Percentiles rank a stretch among this genome's conserved stretches.
Conservation (phyloP, 1,140 invertebrate genomes). For the Eupristina koningsbergeri region DNA sequence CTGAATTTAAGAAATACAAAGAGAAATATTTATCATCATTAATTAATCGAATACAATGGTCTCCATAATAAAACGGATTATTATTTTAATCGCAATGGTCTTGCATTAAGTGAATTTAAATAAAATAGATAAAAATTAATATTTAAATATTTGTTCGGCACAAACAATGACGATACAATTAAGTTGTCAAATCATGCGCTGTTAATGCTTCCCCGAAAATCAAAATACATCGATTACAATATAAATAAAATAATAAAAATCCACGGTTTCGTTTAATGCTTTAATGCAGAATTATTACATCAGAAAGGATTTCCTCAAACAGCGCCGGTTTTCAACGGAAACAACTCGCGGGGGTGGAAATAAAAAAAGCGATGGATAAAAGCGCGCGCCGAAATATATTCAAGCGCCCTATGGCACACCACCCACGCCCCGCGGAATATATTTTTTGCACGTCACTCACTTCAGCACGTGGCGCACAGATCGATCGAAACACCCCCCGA, state of each 20-base stretch:
- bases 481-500: conserved; percentile 63
- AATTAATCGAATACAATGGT: no score
- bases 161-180: neutral
- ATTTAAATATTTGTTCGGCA: neutral
- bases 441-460: conserved; percentile 67
- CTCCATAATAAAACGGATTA: no score
- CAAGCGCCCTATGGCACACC: neutral
- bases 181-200: neutral
- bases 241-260: conserved; percentile 30
- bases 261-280: neutral
- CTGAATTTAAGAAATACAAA: no score
- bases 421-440: conserved; percentile 55
- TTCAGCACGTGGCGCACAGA: conserved; percentile 66
- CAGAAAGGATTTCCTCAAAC: conserved; percentile 21
- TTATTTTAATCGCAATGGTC: no score
- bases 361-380: conserved; percentile 43
- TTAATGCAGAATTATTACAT: conserved; percentile 32
- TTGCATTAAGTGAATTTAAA: no score
- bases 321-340: conserved; percentile 7
- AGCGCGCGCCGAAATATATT: conserved; percentile 39
- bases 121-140: no score
- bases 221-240: conserved; percentile 30
- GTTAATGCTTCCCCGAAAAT: neutral
- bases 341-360: conserved; percentile 30
- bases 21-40: no score